Base-by-base conservation (phyloP, 2,113 vertebrate species). In the Lophochroa leadbeateri region DNA sequence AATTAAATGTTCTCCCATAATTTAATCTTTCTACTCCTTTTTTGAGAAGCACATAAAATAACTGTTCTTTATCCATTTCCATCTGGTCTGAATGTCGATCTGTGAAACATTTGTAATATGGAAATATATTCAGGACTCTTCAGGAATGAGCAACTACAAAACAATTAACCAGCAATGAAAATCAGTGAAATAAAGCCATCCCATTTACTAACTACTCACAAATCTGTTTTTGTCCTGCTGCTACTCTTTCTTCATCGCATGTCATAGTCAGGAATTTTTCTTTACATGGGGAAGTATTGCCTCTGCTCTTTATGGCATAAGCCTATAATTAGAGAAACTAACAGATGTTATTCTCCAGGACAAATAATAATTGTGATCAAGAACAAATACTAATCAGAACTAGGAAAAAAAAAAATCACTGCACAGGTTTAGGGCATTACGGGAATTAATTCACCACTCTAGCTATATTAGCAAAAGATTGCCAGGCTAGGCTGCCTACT, bases 81-180 rank as follows among this genome's bases (percentile, higher is more conserved):
- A 83, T 86, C 74, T 85, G 57, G 39, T 61, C 75, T 74, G 43
- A 80, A 88, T 50, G 18, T 43, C 80, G 37, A 83, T 88, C 83
- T 77, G 50, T 88, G 79, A 85, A 93, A 83, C 4, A 8, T 55
- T 69, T 74, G 80, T 61, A 58, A 49, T 35, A 41, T 39, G n/a
- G 75, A 64, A 90, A 91, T 70, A 82, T 27, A 77, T 63, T 90
- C 78, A 80, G 67, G 43, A 35, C n/a, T 92, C 53, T 82, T 39
- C 28, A 82, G 84, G 67, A 85, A 50, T 84, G 74, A 74, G 57
- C 58, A 91, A 90, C 52, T 80, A 35, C 63, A 94, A 93, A 70
- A 55, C 87, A 94, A 80, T 92, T 88, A 96, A 74, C 58, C 39
- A 93, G 33, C 77, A 94, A 91, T 86, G 92, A 95, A 90, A 71